These are phyloP conservation scores for Gibbula magus DNA, from an alignment of 2,888 invertebrate genomes.

Conservation along the genomic window DNA sequence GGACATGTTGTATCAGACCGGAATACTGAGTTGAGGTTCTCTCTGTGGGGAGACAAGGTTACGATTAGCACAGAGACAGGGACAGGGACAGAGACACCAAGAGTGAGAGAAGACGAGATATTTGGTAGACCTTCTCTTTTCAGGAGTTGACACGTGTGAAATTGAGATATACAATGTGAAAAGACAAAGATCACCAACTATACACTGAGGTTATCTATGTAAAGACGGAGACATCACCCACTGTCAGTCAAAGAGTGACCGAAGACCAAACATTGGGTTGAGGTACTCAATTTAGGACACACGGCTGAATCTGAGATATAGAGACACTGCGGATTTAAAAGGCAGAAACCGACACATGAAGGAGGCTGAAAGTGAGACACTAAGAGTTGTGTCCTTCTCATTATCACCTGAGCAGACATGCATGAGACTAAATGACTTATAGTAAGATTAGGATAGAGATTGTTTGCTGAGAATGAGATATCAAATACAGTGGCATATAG, in stretches of 20 bases:
- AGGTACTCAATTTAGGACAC: background rate
- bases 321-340: constrained; percentile 10
- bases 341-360: constrained; percentile 16
- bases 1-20: background rate
- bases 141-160: no score
- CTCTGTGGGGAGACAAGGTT: background rate
- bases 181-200: no score
- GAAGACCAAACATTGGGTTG: no score
- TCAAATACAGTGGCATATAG: background rate
- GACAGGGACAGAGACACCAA: no score
- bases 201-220: background rate
- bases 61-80: no score
- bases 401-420: background rate
- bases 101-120: no score
- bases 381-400: no score
- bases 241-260: background rate
- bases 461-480: background rate
- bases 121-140: no score
- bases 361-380: background rate
- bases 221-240: background rate
- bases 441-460: background rate
- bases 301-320: background rate
- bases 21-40: background rate
- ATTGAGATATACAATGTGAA: no score
- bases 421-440: background rate